A percentile compares a stretch with the other conserved stretches of the same genome.
These are phyloP conservation scores for Trichoplusia ni DNA, from an alignment of 1,140 invertebrate species.

Conservation along the genomic window DNA sequence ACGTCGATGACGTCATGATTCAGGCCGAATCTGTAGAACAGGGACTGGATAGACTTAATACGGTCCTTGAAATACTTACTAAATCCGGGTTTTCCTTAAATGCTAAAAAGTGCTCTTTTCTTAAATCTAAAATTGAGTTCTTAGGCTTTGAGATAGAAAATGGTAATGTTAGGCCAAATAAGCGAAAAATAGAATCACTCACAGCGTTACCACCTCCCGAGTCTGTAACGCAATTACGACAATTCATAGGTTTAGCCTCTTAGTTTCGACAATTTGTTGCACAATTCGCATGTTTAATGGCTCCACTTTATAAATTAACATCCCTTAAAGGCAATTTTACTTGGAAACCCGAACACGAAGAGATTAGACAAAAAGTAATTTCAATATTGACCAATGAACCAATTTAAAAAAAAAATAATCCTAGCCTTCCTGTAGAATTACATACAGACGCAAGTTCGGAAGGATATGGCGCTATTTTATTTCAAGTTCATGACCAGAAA, in stretches of 20 bases:
- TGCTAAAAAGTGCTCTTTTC: background rate
- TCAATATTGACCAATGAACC: conserved; percentile 15
- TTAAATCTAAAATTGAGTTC: background rate
- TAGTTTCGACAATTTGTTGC: conserved; percentile 30
- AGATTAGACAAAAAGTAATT: conserved; percentile 1
- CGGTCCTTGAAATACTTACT: no score
- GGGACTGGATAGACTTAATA: no score
- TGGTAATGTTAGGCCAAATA: conserved; percentile 17
- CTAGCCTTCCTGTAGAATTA: background rate
- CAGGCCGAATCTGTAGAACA: no score
- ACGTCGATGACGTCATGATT: no score
- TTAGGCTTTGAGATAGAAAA: conserved; percentile 9
- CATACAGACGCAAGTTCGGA: background rate
- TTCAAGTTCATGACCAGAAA: conserved; percentile 44
- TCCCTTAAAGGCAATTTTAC: background rate
- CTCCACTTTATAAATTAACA: conserved; percentile 13
- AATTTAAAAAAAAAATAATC: conserved; percentile 5
- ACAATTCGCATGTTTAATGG: conserved; percentile 22
- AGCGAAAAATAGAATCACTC: background rate
- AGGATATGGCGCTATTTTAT: no score
- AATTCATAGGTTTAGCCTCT: background rate
- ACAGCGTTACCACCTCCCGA: background rate
- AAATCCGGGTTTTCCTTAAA: background rate
- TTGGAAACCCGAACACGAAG: conserved; percentile 4
- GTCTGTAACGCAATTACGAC: background rate